A percentile compares a stretch with the other conserved stretches of the same genome.
Conservation (phyloP, 1,140 invertebrate genomes). For the Listronotus bonariensis region DNA sequence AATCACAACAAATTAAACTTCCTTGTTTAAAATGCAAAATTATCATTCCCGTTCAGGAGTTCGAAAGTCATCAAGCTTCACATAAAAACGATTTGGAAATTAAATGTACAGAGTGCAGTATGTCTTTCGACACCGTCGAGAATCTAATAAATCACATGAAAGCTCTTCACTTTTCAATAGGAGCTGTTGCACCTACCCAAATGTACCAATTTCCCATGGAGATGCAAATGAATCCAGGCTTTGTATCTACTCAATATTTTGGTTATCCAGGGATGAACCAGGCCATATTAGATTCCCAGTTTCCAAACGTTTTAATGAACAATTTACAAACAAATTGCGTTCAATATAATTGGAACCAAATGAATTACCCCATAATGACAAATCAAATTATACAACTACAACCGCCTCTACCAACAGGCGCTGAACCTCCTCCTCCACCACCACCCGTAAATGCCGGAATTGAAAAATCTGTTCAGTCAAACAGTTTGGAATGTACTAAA, state of each 20-base stretch:
- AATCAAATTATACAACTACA: too few species aligned
- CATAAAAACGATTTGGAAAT: slow-evolving; percentile 1
- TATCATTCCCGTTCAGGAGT: slow-evolving; percentile 3
- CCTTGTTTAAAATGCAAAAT: slow-evolving; percentile 3
- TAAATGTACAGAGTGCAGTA: slow-evolving; percentile 10
- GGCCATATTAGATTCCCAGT: too few species aligned
- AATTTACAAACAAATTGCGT: too few species aligned
- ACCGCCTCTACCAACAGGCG: too few species aligned
- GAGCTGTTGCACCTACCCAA: background rate
- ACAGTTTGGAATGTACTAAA: too few species aligned
- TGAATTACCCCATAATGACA: too few species aligned
- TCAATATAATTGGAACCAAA: too few species aligned
- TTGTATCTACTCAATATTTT: background rate
- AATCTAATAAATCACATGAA: slow-evolving; percentile 13
- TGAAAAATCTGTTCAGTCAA: too few species aligned
- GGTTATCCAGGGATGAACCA: background rate
- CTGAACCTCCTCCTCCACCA: too few species aligned
- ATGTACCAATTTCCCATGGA: background rate
- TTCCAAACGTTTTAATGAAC: too few species aligned
- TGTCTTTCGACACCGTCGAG: slow-evolving; percentile 1
- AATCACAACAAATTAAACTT: slow-evolving; percentile 6
- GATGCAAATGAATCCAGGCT: background rate
- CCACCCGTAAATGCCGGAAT: too few species aligned
- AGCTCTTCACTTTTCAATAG: slow-evolving; percentile 1
- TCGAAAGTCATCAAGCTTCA: slow-evolving; percentile 3